Base-by-base conservation (phyloP, 2,113 vertebrate species). In the Oryzias curvinotus region DNA sequence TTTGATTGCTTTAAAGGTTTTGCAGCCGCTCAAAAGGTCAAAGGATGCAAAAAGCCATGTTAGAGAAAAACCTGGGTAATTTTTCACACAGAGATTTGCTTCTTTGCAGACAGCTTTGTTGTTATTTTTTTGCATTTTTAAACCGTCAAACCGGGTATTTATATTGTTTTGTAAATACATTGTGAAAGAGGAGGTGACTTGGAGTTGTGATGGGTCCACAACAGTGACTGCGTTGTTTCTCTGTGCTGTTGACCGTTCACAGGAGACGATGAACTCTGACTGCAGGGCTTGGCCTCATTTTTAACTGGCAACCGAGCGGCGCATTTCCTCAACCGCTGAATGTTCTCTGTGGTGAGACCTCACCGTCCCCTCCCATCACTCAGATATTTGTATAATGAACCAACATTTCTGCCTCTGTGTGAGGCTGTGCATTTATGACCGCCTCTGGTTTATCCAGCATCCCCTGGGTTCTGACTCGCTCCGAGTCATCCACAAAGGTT, bases 371-470 rank as follows among this genome's bases (percentile, higher is more conserved):
- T 48, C 59, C 52, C 71, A 41, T 60, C 51, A 5, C 68, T 63
- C 51, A 73, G 71, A 84, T 82, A 71, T 77, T 78, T 84, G 59
- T 68, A 50, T 60, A 36, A 75, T 82, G 73, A 84, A 69, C 62
- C 64, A 77, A 64, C 61, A 55, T 67, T 67, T 63, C 68, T 25
- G 46, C 52, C 62, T 63, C 65, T 57, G 43, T 69, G 30, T 10
- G 14, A 66, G 13, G 21, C 25, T 54, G 52, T 55, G 59, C 51
- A 53, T 75, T 71, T 61, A 65, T 68, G 55, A 78, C 68, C 64
- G 43, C 55, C 62, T 57, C 16, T 26, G 75, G 73, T 76, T 79
- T 59, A 48, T 51, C 62, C 57, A 41, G n/a, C 44, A 0, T 56
- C 54, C 62, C 53, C 36, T 2, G 5, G 51, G 15, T 14, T 10